Base-by-base conservation (phyloP, 2,888 invertebrate species). In the Polyommatus iphigenia region DNA sequence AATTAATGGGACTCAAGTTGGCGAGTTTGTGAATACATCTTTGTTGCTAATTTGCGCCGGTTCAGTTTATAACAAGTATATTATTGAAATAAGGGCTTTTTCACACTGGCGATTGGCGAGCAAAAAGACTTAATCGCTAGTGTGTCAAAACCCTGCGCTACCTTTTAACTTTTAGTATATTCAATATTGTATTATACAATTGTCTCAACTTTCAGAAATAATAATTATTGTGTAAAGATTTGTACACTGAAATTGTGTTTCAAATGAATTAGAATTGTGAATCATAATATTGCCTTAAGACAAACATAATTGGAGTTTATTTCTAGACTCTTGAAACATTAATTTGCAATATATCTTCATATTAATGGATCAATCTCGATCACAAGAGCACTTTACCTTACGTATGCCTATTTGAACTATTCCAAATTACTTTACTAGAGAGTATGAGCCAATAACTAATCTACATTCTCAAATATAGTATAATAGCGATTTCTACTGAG, bases 391-490 rank as follows among this genome's bases (percentile, higher is more conserved):
- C 90, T 91, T 83, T 81, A 87, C 84, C 82, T 84, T 83, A 85
- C 87, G 83, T 86, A 85, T 86, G 84, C 86, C 83, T 85, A 88
- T 88, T 87, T 84, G 81, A 91, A 90, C 92, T 92, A 92, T 91
- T 89, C 83, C 82, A 82, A 85, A 92, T 93, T 91, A 89, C 89
- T 91, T 91, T 87, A 85, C 85, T 86, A 86, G 85, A 85, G 86
- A 85, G 83, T 87, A 87, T 87, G 89, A 89, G 89, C 88, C 87
- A 87, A 91, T 88, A 89, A 87, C 89, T 92, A 91, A 93, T 93
- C 91, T 93, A 89, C 92, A 91, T 93, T 89, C 85, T 89, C 89
- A 89, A 92, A 88, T 91, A 90, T 85, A 87, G 85, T 86, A 85
- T 88, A 87, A 88, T 88, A 87, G 86, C 85, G 83, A 86, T 85